These are phyloP conservation scores for Caranx melampygus DNA, from an alignment of 2,113 vertebrate genomes.

Conservation along the genomic window DNA sequence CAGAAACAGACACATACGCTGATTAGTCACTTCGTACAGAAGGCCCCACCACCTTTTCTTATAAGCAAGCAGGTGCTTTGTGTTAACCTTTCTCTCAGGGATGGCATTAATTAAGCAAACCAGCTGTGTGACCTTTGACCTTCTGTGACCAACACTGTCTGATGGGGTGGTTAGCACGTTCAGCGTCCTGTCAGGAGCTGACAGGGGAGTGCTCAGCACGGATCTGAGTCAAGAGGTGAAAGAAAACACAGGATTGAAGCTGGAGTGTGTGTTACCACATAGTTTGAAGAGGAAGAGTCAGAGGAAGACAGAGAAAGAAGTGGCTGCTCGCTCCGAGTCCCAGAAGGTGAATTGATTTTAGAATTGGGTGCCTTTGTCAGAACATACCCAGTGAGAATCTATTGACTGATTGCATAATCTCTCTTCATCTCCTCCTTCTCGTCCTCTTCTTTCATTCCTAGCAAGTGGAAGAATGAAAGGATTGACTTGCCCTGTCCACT, in stretches of 20 bases:
- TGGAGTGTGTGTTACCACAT: neutral
- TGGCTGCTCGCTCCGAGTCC: conserved; percentile 6
- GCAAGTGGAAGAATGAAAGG: no score
- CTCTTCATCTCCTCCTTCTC: conserved; percentile 27
- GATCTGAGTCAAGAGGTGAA: conserved; percentile 6
- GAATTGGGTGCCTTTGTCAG: conserved; percentile 54
- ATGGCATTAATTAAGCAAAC: conserved; percentile 48
- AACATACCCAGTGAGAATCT: conserved; percentile 48
- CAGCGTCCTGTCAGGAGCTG: conserved; percentile 29
- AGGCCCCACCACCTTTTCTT: conserved; percentile 16
- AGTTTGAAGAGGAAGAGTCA: neutral
- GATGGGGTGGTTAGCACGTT: conserved; percentile 3
- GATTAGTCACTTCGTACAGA: conserved; percentile 24
- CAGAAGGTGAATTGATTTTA: conserved; percentile 64
- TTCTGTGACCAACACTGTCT: neutral
- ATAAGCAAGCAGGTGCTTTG: neutral
- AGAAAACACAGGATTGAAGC: neutral
- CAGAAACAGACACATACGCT: neutral
- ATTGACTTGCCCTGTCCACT: no score
- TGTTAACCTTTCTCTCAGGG: conserved; percentile 16
- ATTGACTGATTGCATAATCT: conserved; percentile 48
- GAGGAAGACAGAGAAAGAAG: neutral
- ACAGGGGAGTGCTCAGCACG: conserved; percentile 8
- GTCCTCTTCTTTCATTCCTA: conserved; percentile 4
- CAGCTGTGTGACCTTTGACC: conserved; percentile 45